Percentiles rank a stretch among this genome's conserved stretches.
phyloP scores from a whole-genome alignment of 2,888 invertebrate genomes.

The Drosophila infuscata region DNA sequence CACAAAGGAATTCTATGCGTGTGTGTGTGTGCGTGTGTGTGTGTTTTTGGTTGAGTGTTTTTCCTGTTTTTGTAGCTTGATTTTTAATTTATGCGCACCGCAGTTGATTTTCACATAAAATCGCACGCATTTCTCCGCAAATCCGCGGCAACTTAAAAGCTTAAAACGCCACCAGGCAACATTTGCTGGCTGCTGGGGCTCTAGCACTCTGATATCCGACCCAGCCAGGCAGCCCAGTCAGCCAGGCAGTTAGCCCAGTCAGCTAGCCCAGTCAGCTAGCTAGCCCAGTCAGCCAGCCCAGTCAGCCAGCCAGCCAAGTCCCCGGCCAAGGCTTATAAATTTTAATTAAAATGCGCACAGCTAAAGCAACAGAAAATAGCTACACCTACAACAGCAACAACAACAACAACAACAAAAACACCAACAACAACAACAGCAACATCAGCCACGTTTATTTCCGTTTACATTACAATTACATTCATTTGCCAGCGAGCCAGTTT shows the following conservation, averaged over 20 bases:
- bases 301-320: slow-evolving; percentile 49
- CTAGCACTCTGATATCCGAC: slow-evolving; percentile 36
- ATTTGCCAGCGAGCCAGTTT: slow-evolving; percentile 29
- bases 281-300: not conserved
- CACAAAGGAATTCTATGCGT: slow-evolving; percentile 40
- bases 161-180: slow-evolving; percentile 66
- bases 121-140: slow-evolving; percentile 71
- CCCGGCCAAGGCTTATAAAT: slow-evolving; percentile 79
- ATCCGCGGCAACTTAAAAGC: slow-evolving; percentile 78
- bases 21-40: slow-evolving; percentile 9
- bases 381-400: not conserved
- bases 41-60: slow-evolving; percentile 8
- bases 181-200: slow-evolving; percentile 19
- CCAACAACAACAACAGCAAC: slow-evolving; percentile 21
- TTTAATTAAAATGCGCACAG: slow-evolving; percentile 77
- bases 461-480: slow-evolving; percentile 80
- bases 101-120: slow-evolving; percentile 78
- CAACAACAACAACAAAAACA: not conserved
- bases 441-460: slow-evolving; percentile 73
- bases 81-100: slow-evolving; percentile 79
- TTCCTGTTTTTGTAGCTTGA: slow-evolving; percentile 58
- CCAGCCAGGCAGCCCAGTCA: not conserved
- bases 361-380: slow-evolving; percentile 19
- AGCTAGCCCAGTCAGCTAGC: not conserved
- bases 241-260: rapidly evolving